Conservation (phyloP, 2,113 vertebrate genomes). For the Kobus ellipsiprymnus region DNA sequence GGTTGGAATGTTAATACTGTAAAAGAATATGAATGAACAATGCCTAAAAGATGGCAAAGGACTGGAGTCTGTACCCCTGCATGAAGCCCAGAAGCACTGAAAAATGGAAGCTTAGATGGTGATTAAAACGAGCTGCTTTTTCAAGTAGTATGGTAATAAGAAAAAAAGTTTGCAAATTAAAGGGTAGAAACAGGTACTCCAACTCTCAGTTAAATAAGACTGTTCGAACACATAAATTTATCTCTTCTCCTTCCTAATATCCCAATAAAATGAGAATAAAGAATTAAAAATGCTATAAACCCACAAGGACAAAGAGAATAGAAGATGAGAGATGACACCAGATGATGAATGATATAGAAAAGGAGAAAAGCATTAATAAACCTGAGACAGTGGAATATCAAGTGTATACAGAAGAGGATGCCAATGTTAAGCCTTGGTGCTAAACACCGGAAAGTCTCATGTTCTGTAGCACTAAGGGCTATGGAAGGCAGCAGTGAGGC, state of each 20-base stretch:
- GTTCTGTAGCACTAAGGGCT: not conserved
- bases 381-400: not conserved
- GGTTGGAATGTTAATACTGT: not conserved
- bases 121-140: not conserved
- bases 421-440: not conserved
- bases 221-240: not conserved
- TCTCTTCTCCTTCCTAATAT: not conserved
- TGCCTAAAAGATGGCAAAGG: not conserved
- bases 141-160: not conserved
- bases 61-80: not conserved
- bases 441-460: not conserved
- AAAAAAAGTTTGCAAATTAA: not conserved
- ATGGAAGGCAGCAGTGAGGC: not conserved
- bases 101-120: not conserved
- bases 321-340: not conserved
- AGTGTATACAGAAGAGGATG: not conserved
- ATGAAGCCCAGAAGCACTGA: not conserved
- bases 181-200: not conserved
- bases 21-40: not conserved
- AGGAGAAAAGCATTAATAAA: not conserved
- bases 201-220: not conserved
- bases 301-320: slow-evolving; percentile 21
- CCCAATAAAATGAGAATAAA: slow-evolving; percentile 17
- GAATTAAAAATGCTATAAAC: slow-evolving; percentile 31
- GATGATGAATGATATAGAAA: not conserved